Conservation (phyloP, 2,888 invertebrate genomes). For the Therioaphis trifolii region DNA sequence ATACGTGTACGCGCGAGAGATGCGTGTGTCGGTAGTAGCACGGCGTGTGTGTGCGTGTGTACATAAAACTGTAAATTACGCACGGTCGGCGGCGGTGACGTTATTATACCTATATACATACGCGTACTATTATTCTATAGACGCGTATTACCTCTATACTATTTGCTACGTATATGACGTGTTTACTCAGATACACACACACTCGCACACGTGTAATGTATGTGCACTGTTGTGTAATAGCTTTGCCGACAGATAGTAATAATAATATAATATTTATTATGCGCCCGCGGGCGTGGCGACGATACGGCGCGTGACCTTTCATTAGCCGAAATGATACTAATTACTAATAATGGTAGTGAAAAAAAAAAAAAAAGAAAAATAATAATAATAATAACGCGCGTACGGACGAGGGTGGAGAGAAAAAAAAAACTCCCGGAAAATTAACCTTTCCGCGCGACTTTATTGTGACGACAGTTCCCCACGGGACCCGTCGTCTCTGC, state of each 20-base stretch:
- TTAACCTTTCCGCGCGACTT: constrained; percentile 58
- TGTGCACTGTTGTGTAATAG: too few species aligned
- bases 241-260: background rate
- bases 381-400: background rate
- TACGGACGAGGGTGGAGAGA: background rate
- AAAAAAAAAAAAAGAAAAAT: constrained; percentile 18
- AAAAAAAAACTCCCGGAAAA: constrained; percentile 17
- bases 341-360: constrained; percentile 41
- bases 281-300: constrained; percentile 52
- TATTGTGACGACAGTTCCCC: constrained; percentile 34
- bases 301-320: constrained; percentile 59
- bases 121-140: too few species aligned
- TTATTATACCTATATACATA: too few species aligned
- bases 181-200: background rate
- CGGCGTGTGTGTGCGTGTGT: too few species aligned
- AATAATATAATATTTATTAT: constrained; percentile 35
- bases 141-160: too few species aligned
- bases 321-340: constrained; percentile 60
- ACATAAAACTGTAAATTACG: too few species aligned
- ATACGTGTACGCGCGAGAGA: too few species aligned
- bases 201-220: background rate
- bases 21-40: background rate
- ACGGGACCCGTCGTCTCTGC: constrained; percentile 30
- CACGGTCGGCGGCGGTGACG: too few species aligned
- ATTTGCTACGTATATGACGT: background rate